Percentiles rank a stretch among this genome's conserved stretches.
Conservation (phyloP, 2,888 invertebrate species). For the Diabrotica balteata region DNA sequence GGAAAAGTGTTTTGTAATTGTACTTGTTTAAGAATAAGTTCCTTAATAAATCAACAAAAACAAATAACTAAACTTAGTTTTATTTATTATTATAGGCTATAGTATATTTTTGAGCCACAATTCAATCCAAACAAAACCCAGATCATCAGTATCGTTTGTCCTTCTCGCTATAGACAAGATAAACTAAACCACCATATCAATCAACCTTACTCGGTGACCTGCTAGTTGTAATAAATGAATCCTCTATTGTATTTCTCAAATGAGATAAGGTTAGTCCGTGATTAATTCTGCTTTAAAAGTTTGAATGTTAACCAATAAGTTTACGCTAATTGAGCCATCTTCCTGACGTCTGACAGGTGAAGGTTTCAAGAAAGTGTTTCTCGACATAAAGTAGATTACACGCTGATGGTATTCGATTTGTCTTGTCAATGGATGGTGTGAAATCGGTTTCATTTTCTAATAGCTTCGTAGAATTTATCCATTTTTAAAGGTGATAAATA, state of each 20-base stretch:
- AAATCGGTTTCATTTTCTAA: not conserved
- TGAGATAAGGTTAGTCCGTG: constrained; percentile 8
- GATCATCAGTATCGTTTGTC: not conserved
- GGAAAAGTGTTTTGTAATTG: too few relatives aligned
- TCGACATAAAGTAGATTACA: constrained; percentile 2
- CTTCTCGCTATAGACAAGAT: not conserved
- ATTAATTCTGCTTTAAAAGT: constrained; percentile 15
- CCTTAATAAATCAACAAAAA: too few relatives aligned
- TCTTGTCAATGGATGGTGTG: constrained; percentile 2
- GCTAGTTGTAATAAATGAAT: constrained; percentile 16
- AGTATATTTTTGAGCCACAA: too few relatives aligned
- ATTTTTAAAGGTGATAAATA: too few relatives aligned
- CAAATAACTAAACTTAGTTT: too few relatives aligned
- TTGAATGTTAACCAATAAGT: constrained; percentile 18
- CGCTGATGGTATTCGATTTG: constrained; percentile 10
- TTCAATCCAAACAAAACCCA: too few relatives aligned
- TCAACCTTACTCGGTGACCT: constrained; percentile 1
- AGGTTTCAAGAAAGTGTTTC: constrained; percentile 10
- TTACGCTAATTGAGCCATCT: constrained; percentile 20
- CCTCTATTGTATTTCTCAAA: constrained; percentile 20
- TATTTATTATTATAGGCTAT: too few relatives aligned
- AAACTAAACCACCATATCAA: constrained; percentile 4
- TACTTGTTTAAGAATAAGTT: too few relatives aligned
- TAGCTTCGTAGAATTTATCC: too few relatives aligned
- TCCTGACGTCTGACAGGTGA: constrained; percentile 18